Evolutionary conservation across 2,888 invertebrate genomes (phyloP).

Genomic region (Selenia dentaria): DNA sequence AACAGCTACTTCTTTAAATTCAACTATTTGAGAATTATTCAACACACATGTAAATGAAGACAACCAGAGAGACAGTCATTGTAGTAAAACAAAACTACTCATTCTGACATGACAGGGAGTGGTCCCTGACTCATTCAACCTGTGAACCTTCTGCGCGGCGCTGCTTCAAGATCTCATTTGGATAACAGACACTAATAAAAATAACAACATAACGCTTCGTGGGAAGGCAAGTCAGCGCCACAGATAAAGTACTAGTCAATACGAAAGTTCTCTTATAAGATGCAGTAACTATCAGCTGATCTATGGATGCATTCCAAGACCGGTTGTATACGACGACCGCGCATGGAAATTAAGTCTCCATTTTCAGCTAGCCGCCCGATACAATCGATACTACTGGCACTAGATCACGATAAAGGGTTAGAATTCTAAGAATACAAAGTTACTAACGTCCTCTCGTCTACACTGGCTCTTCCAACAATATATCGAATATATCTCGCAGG

Average conservation of each 20-base stretch:
- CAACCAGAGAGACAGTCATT: no score
- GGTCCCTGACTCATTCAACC: conserved; percentile 36
- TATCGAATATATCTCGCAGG: conserved; percentile 1
- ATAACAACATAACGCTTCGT: conserved; percentile 34
- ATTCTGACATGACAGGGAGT: neutral
- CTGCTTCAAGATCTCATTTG: conserved; percentile 42
- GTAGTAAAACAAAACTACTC: neutral
- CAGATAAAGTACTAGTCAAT: neutral
- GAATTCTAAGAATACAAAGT: conserved; percentile 2
- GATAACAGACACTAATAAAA: conserved; percentile 42
- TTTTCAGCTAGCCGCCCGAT: conserved; percentile 13
- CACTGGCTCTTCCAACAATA: conserved; percentile 12
- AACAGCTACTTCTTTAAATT: no score
- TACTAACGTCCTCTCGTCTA: neutral
- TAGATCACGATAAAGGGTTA: conserved; percentile 2
- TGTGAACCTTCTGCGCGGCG: conserved; percentile 47
- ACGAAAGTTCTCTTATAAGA: neutral
- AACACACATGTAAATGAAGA: no score
- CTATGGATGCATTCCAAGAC: conserved; percentile 29
- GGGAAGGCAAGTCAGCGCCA: conserved; percentile 22
- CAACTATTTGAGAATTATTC: no score
- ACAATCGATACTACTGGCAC: conserved; percentile 27
- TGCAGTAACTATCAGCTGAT: conserved; percentile 1
- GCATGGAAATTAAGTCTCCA: conserved; percentile 22
- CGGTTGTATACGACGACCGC: conserved; percentile 9